Conservation (phyloP, 2,797 vertebrate genomes). For the Triplophysa bombifrons region DNA sequence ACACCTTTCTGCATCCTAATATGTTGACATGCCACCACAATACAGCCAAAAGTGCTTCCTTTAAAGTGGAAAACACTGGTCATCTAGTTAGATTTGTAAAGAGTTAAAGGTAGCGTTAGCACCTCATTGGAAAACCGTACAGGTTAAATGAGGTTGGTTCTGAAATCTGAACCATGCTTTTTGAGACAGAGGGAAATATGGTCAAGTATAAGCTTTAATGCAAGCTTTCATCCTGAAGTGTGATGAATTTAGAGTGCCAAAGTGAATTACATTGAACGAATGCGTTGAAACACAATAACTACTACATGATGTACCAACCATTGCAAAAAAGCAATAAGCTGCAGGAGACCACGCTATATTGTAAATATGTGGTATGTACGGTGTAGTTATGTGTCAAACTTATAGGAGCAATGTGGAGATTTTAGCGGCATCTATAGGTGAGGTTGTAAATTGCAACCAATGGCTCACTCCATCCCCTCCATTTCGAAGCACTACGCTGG, state of each 20-base stretch:
- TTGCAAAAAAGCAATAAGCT: neutral
- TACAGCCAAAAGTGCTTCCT: constrained; percentile 24
- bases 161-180: constrained; percentile 74
- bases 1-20: neutral
- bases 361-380: no score
- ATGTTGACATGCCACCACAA: constrained; percentile 10
- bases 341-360: no score
- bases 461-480: no score
- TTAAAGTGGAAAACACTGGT: neutral
- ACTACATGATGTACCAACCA: neutral
- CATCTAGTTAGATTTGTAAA: constrained; percentile 19
- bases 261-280: neutral
- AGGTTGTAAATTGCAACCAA: no score
- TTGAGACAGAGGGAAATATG: constrained; percentile 74
- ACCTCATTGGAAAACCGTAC: constrained; percentile 73
- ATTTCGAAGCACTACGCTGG: no score
- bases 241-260: neutral
- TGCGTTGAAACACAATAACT: neutral
- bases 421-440: no score
- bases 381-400: no score
- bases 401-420: no score
- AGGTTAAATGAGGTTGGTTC: constrained; percentile 80
- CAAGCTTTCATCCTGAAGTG: neutral
- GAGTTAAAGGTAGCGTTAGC: constrained; percentile 57
- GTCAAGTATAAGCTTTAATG: constrained; percentile 47